These are phyloP conservation scores for Heteractis magnifica DNA, from an alignment of 92 coral and sea anemone genomes.

Conservation along the genomic window DNA sequence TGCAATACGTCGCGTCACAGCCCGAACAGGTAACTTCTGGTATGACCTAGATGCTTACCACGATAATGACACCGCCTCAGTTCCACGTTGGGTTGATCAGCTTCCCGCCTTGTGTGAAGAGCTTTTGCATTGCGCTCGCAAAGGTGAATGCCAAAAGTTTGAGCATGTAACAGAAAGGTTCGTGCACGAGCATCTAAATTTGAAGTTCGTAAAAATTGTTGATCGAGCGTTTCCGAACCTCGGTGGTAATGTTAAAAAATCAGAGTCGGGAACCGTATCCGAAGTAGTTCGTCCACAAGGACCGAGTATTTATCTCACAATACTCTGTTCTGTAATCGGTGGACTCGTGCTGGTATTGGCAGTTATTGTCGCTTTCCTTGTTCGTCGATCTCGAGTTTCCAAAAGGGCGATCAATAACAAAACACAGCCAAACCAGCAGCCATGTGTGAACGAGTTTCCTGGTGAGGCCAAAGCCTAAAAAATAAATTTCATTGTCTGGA, in stretches of 20 bases:
- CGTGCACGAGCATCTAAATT: constrained; percentile 41
- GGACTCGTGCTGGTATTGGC: neutral
- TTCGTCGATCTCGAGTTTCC: too few species aligned
- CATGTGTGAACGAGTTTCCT: too few species aligned
- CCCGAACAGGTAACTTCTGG: constrained; percentile 51
- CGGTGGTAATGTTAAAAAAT: constrained; percentile 31
- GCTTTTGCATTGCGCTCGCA: constrained; percentile 42
- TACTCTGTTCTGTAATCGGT: constrained; percentile 28
- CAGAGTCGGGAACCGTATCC: constrained; percentile 33
- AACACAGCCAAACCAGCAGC: too few species aligned
- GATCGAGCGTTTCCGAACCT: constrained; percentile 46
- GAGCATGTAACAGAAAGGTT: constrained; percentile 33
- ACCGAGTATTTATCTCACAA: neutral
- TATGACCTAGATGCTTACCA: constrained; percentile 23
- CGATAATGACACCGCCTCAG: constrained; percentile 33
- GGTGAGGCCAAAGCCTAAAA: too few species aligned
- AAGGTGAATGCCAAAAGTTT: constrained; percentile 31
- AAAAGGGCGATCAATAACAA: too few species aligned
- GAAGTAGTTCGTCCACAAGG: constrained; percentile 32
- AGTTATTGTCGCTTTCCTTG: too few species aligned
- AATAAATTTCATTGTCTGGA: too few species aligned
- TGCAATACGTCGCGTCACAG: constrained; percentile 44
- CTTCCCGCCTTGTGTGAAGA: constrained; percentile 39
- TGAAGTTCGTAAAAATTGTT: constrained; percentile 30
- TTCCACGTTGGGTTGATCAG: constrained; percentile 41